A percentile compares a stretch with the other conserved stretches of the same genome.
Conservation (phyloP, 2,113 vertebrate species). For the Accipiter virgatus region DNA sequence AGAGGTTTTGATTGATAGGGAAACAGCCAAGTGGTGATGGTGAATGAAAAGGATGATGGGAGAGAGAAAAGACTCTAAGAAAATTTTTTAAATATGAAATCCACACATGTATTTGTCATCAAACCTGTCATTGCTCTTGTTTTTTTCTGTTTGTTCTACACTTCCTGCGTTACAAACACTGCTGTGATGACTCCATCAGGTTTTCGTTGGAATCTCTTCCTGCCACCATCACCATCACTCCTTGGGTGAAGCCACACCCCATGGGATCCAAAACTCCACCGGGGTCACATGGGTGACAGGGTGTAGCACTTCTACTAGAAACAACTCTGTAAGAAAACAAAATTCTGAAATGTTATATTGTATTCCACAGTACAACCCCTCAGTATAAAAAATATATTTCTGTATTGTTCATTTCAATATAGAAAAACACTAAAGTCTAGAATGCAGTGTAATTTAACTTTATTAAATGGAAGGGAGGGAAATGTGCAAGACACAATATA, state of each 20-base stretch:
- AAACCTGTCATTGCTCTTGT: background rate
- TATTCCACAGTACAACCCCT: background rate
- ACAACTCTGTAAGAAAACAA: background rate
- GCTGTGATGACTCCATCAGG: background rate
- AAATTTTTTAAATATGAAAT: background rate
- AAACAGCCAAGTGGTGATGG: background rate
- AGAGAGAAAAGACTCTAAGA: background rate
- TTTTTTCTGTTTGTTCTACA: background rate
- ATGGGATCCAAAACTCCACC: accelerated
- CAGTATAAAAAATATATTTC: background rate
- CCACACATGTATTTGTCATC: background rate
- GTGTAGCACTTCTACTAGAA: background rate
- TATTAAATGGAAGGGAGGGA: background rate
- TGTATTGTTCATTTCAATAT: background rate
- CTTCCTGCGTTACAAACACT: background rate
- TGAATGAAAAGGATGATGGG: background rate
- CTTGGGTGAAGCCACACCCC: background rate
- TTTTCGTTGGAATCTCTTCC: background rate
- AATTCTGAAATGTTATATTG: background rate
- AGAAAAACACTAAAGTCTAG: background rate
- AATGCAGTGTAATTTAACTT: background rate
- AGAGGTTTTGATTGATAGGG: background rate
- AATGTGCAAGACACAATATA: background rate
- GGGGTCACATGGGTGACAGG: accelerated
- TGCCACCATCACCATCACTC: background rate